Conservation (phyloP, 1,140 invertebrate genomes). For the Drosophila bocqueti region DNA sequence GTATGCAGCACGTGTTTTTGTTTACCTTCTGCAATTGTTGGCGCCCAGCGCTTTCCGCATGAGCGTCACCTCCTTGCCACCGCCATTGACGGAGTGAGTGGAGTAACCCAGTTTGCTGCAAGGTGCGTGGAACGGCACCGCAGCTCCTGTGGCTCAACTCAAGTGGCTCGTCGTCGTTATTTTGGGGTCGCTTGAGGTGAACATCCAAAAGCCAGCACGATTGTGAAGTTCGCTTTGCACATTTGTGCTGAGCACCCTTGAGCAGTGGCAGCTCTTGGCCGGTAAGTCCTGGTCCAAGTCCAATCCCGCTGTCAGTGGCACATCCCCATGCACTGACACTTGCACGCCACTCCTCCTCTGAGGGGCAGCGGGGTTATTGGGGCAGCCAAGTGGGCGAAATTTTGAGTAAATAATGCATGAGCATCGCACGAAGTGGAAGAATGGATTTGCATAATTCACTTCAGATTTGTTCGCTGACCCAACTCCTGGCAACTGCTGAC, state of each 20-base stretch:
- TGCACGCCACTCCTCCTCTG: slow-evolving; percentile 1
- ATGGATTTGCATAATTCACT: slow-evolving; percentile 52
- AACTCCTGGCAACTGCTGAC: slow-evolving; percentile 55
- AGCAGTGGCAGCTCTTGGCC: slow-evolving; percentile 55
- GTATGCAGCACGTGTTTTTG: slow-evolving; percentile 74
- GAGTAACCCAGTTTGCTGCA: slow-evolving; percentile 74
- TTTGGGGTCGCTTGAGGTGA: slow-evolving; percentile 69
- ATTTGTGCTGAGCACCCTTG: slow-evolving; percentile 73
- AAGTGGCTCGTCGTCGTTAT: slow-evolving; percentile 68
- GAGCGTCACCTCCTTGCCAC: slow-evolving; percentile 30
- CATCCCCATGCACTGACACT: slow-evolving; percentile 18
- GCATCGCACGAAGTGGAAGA: slow-evolving; percentile 38
- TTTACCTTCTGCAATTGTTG: slow-evolving; percentile 76
- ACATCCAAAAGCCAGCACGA: slow-evolving; percentile 46
- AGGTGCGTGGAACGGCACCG: slow-evolving; percentile 58
- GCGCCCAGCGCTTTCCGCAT: slow-evolving; percentile 53
- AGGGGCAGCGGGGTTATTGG: not conserved
- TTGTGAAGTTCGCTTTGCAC: slow-evolving; percentile 73
- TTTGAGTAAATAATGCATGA: slow-evolving; percentile 49
- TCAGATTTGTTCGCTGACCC: slow-evolving; percentile 48
- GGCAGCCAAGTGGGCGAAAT: slow-evolving; percentile 23
- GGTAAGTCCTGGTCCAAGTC: slow-evolving; percentile 10
- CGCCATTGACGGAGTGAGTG: slow-evolving; percentile 3
- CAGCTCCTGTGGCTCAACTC: slow-evolving; percentile 33
- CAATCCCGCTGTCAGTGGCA: slow-evolving; percentile 30